Evolutionary conservation across 2,797 vertebrate species (phyloP), one percentile per base, ranked within the genome.

Genomic region (Sparus aurata): DNA sequence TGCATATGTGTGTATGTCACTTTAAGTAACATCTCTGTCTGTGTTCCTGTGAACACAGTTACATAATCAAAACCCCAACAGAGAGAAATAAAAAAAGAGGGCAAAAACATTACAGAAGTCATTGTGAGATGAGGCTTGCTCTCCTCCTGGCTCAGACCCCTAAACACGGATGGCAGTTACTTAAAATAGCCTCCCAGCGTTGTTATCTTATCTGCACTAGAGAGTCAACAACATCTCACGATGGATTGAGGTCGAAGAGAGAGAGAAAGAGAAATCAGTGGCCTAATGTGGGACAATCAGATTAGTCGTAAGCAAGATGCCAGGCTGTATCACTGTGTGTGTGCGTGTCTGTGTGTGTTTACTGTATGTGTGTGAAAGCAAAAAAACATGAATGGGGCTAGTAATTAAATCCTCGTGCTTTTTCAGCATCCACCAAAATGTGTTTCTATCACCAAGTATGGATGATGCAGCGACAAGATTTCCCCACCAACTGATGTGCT

Each of bases 161-260:
- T 68, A 10, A 41, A 86, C 53, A 49, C 47, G 22, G 45, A 67
- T 52, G 43, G 4, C 11, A 69, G 77, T 74, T 76, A 66, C 83
- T 75, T 74, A 82, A 89, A 92, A 91, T 89, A 91, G 60, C 66
- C 61, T 41, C 41, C 34, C 10, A 58, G 61, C 72, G 59, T 63
- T 81, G 55, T 78, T 75, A 34, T 72, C 15, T 78, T 75, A 34
- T 72, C 15, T 49, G 72, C 61, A 61, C 55, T 49, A 62, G 43
- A 76, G 38, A 75, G 47, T 54, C 52, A 77, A 46, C 18, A 64
- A 49, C 55, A 61, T 73, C 66, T 12, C 55, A 62, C 52, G 43
- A 46, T 70, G 50, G 38, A 69, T 52, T 22, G 27, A 77, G 71
- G 65, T 66, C 55, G 85, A 30, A 69, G 10, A 59, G 8, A 52